Percentiles rank a stretch among this genome's conserved stretches.
phyloP scores from a whole-genome alignment of 2,797 vertebrate genomes.

The Sebastes taczanowskii region DNA sequence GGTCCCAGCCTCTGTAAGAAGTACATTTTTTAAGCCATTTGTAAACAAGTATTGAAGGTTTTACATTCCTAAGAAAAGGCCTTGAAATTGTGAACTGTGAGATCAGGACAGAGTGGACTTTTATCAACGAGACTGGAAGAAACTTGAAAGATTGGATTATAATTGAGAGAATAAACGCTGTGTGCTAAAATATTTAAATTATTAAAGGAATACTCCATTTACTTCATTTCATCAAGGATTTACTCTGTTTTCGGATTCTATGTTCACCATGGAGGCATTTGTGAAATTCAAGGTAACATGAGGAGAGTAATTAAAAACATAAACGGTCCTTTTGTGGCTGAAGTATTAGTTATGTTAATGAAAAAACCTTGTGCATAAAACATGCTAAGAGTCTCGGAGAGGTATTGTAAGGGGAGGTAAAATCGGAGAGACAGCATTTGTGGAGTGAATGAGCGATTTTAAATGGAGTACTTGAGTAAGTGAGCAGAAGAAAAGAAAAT shows the following conservation, averaged over 20 bases:
- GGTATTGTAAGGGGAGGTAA: neutral
- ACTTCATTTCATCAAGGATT: no score
- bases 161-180: neutral
- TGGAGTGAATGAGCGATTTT: constrained; percentile 18
- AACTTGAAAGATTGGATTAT: neutral
- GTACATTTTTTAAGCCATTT: neutral
- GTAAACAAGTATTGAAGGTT: neutral
- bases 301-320: neutral
- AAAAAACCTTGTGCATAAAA: neutral
- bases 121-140: neutral
- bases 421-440: neutral
- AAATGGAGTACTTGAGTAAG: constrained; percentile 18
- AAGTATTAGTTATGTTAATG: neutral
- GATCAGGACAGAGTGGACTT: neutral
- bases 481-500: neutral
- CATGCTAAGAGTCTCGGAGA: neutral
- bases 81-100: neutral
- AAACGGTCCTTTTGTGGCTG: neutral
- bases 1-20: neutral
- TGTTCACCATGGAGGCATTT: neutral
- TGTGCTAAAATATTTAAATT: constrained; percentile 6
- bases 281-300: neutral
- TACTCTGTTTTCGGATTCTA: neutral
- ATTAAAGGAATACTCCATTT: neutral
- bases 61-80: neutral